phyloP scores from a whole-genome alignment of 2,797 vertebrate genomes.

The Pangasius sanitwongsei region DNA sequence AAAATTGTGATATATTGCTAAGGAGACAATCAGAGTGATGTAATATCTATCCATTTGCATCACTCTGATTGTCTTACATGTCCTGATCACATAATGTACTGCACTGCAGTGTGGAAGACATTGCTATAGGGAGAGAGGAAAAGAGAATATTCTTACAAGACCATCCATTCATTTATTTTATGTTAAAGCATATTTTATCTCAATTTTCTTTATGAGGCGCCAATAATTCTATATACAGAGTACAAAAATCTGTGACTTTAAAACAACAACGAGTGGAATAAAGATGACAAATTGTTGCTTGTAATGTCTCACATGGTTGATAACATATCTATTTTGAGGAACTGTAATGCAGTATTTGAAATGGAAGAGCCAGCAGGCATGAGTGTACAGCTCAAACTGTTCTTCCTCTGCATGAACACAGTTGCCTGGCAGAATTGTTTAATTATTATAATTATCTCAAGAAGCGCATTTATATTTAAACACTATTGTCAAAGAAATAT shows the following conservation, averaged over 20 bases:
- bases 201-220: background rate
- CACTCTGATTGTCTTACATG: background rate
- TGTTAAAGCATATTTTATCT: background rate
- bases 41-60: too few species aligned
- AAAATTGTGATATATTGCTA: too few species aligned
- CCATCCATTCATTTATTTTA: background rate
- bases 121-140: background rate
- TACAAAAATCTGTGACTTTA: background rate
- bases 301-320: constrained; percentile 28
- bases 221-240: background rate
- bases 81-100: background rate
- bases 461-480: constrained; percentile 39
- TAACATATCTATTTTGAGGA: constrained; percentile 40
- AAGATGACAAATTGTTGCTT: constrained; percentile 11
- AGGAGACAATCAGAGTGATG: too few species aligned
- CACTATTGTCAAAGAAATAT: constrained; percentile 18
- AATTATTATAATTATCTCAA: constrained; percentile 33
- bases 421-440: constrained; percentile 38
- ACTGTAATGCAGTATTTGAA: constrained; percentile 22
- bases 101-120: background rate
- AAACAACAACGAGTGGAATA: background rate
- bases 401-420: constrained; percentile 39
- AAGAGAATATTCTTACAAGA: background rate
- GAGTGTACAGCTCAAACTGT: constrained; percentile 26
- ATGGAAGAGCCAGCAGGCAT: constrained; percentile 24